Percentiles rank a stretch among this genome's conserved stretches.
Conservation (phyloP, 2,113 vertebrate genomes). For the Crotophaga sulcirostris region DNA sequence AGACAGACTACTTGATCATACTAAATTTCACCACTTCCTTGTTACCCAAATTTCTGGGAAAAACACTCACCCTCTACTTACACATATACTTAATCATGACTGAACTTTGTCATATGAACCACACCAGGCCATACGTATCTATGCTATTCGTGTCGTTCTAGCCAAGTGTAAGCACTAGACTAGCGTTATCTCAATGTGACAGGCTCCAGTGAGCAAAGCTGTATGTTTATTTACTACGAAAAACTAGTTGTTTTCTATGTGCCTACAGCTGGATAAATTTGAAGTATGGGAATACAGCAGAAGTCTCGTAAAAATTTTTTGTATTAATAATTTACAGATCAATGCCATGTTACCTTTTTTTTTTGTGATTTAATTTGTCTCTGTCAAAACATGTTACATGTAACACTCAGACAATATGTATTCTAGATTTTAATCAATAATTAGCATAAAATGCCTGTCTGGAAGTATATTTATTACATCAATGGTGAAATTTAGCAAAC, state of each 20-base stretch:
- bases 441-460: neutral
- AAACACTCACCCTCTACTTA: neutral
- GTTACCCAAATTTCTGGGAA: slow-evolving; percentile 16
- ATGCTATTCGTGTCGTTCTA: neutral
- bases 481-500: neutral
- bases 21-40: slow-evolving; percentile 47
- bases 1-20: neutral
- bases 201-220: neutral
- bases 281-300: neutral
- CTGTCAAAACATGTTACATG: neutral
- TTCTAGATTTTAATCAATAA: neutral
- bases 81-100: neutral
- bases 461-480: neutral
- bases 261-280: neutral
- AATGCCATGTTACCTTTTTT: neutral
- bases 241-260: neutral
- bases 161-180: neutral
- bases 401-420: neutral
- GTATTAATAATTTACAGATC: neutral
- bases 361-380: neutral
- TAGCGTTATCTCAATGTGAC: slow-evolving; percentile 36
- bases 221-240: neutral
- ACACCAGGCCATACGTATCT: neutral
- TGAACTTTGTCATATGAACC: too few species aligned
- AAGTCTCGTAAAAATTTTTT: neutral